These are phyloP conservation scores for Chelonus insularis DNA, from an alignment of 1,140 invertebrate species.

Conservation along the genomic window DNA sequence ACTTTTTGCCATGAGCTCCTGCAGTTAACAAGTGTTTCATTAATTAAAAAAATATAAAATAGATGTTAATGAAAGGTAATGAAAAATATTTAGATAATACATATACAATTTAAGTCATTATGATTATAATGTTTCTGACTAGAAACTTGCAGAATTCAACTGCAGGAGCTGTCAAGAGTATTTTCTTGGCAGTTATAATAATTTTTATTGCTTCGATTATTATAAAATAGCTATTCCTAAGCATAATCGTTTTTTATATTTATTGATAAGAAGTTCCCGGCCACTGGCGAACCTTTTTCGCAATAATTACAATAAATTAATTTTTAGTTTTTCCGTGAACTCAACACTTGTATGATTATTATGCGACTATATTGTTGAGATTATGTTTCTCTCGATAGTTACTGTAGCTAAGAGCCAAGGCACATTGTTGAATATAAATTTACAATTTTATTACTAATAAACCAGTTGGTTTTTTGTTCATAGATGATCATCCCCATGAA, in stretches of 20 bases:
- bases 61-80: constrained; percentile 27
- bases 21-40: constrained; percentile 41
- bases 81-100: constrained; percentile 25
- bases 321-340: neutral
- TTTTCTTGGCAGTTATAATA: constrained; percentile 47
- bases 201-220: neutral
- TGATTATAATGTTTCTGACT: constrained; percentile 52
- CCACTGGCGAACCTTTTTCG: neutral
- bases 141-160: constrained; percentile 56
- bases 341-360: neutral
- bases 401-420: constrained; percentile 7
- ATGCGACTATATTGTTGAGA: neutral
- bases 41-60: constrained; percentile 38
- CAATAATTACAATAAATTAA: neutral
- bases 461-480: neutral
- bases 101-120: constrained; percentile 30
- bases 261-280: too few species aligned
- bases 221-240: constrained; percentile 23
- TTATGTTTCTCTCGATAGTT: too few species aligned
- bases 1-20: constrained; percentile 28
- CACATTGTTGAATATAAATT: neutral
- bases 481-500: constrained; percentile 31
- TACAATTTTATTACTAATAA: constrained; percentile 1
- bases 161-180: constrained; percentile 55
- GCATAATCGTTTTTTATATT: neutral